These are phyloP conservation scores for Agrilus biguttatus DNA, from an alignment of 2,888 invertebrate species.

Conservation along the genomic window DNA sequence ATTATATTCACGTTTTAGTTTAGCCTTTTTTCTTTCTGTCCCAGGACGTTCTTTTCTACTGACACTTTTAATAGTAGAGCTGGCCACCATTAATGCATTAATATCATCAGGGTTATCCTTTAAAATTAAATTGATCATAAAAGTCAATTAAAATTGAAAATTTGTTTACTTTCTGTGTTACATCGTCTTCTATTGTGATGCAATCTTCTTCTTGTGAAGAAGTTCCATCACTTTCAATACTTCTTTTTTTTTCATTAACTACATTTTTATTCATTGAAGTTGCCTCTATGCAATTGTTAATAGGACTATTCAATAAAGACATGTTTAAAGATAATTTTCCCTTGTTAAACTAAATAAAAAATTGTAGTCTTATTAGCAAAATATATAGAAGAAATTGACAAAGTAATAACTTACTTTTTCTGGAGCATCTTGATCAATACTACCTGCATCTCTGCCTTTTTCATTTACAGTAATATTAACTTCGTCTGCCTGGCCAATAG, in stretches of 20 bases:
- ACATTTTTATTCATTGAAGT: too few species aligned
- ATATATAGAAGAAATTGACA: too few species aligned
- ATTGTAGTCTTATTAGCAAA: too few species aligned
- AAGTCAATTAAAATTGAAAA: background rate
- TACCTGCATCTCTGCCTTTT: background rate
- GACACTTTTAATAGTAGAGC: slow-evolving; percentile 32
- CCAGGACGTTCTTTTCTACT: slow-evolving; percentile 21
- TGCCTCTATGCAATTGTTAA: too few species aligned
- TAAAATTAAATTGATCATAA: slow-evolving; percentile 5
- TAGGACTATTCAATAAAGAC: too few species aligned
- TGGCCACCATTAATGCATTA: slow-evolving; percentile 41
- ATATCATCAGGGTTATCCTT: slow-evolving; percentile 43
- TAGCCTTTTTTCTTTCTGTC: slow-evolving; percentile 34
- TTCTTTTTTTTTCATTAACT: background rate
- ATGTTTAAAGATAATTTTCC: too few species aligned
- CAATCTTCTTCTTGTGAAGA: slow-evolving; percentile 4
- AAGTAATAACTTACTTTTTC: too few species aligned
- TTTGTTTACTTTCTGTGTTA: slow-evolving; percentile 9
- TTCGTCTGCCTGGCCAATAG: background rate
- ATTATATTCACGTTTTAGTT: slow-evolving; percentile 35
- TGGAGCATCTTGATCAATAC: too few species aligned
- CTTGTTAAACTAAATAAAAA: too few species aligned
- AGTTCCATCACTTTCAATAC: slow-evolving; percentile 4
- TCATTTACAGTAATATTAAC: background rate
- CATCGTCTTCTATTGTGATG: slow-evolving; percentile 3